Evolutionary conservation across 92 coral and sea anemone genomes (phyloP).

Genomic region (Zoanthus sansibaricus): DNA sequence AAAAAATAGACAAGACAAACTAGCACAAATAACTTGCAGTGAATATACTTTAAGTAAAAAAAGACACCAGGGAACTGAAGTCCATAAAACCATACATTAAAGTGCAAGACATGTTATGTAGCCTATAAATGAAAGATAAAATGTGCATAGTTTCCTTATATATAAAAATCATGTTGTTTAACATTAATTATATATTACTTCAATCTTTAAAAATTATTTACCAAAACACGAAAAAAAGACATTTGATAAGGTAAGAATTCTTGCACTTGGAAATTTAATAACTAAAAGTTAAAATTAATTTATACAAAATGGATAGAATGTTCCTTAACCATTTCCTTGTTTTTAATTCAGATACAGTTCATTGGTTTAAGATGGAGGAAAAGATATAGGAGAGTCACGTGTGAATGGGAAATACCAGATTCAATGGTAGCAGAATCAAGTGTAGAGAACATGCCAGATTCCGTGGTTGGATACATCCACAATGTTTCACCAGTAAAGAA

Average conservation of each 20-base stretch:
- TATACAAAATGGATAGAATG: conserved; percentile 11
- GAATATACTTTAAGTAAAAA: conserved; percentile 21
- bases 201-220: too few species aligned
- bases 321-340: conserved; percentile 18
- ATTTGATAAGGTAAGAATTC: conserved; percentile 7
- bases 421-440: conserved; percentile 20
- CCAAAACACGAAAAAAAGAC: background rate
- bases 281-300: conserved; percentile 15
- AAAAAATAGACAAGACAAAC: conserved; percentile 9
- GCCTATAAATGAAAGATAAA: conserved; percentile 13
- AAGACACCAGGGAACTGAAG: conserved; percentile 23
- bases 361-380: conserved; percentile 25
- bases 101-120: conserved; percentile 23
- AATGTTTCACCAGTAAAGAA: conserved; percentile 1
- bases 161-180: too few species aligned
- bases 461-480: conserved; percentile 9
- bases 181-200: too few species aligned
- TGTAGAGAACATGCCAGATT: conserved; percentile 16
- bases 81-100: conserved; percentile 17
- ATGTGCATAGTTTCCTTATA: background rate
- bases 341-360: conserved; percentile 18
- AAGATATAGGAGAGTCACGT: conserved; percentile 24
- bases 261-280: background rate
- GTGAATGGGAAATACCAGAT: conserved; percentile 16
- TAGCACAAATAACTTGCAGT: conserved; percentile 23